phyloP scores from a whole-genome alignment of 2,888 invertebrate species.

The Sarcophaga rosellei region DNA sequence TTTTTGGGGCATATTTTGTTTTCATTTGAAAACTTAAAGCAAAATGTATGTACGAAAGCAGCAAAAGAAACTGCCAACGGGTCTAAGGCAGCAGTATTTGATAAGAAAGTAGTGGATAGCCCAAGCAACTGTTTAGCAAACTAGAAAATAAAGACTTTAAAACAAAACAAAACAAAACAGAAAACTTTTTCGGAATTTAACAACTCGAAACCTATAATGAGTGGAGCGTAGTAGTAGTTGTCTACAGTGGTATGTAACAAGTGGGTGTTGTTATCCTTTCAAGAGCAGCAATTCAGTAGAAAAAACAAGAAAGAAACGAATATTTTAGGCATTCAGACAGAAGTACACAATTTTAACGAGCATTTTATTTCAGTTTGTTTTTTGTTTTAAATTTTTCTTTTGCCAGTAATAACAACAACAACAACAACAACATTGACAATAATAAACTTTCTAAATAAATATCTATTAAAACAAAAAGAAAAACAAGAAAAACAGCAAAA shows the following conservation, averaged over 20 bases:
- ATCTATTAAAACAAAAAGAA: constrained; percentile 47
- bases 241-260: constrained; percentile 36
- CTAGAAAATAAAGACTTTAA: constrained; percentile 35
- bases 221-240: neutral
- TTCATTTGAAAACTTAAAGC: neutral
- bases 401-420: neutral
- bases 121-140: neutral
- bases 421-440: constrained; percentile 19
- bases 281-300: neutral
- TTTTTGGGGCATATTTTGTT: neutral
- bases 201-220: constrained; percentile 33
- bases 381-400: constrained; percentile 1
- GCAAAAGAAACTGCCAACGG: constrained; percentile 11
- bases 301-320: neutral
- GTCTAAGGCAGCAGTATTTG: neutral
- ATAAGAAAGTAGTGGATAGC: neutral
- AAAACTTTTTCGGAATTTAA: neutral
- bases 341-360: constrained; percentile 55
- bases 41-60: neutral
- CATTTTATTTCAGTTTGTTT: constrained; percentile 22
- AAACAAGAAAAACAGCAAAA: constrained; percentile 8
- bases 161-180: constrained; percentile 20
- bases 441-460: constrained; percentile 63
- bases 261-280: constrained; percentile 20
- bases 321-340: constrained; percentile 26